phyloP scores from a whole-genome alignment of 2,113 vertebrate species.

The Sporophila hypoxantha region DNA sequence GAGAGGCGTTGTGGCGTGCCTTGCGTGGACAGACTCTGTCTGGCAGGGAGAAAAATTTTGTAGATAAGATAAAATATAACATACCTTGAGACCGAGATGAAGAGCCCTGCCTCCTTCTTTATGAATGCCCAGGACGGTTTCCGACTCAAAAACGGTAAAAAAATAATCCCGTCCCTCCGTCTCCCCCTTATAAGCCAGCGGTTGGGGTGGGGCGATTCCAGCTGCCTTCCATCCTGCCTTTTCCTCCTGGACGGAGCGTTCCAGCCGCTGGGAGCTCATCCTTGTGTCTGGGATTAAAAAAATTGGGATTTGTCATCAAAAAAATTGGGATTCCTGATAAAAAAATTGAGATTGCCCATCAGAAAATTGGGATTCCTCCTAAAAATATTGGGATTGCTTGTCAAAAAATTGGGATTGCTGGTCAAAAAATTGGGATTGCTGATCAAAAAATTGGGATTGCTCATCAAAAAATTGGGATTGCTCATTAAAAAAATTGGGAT shows the following conservation, averaged over 20 bases:
- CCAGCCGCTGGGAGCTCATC: not conserved
- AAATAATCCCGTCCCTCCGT: not conserved
- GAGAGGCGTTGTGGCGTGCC: no score
- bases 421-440: not conserved
- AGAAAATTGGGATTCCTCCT: no score
- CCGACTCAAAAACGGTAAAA: no score
- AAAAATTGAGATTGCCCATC: not conserved
- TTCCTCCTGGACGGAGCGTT: not conserved
- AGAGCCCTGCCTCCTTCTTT: no score
- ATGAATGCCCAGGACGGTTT: not conserved
- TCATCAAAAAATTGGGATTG: not conserved
- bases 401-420: not conserved
- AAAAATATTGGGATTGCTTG: not conserved
- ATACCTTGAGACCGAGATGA: no score
- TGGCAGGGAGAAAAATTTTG: no score
- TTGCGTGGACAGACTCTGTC: no score
- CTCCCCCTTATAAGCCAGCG: fast-evolving
- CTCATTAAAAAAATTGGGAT: no score
- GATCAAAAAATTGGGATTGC: no score
- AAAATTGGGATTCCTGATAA: no score
- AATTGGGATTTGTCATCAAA: not conserved
- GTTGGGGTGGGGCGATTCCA: not conserved
- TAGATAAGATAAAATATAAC: no score
- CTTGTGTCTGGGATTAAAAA: not conserved
- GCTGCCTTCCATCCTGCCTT: not conserved